A percentile compares a stretch with the other conserved stretches of the same genome.
phyloP scores from a whole-genome alignment of 2,888 invertebrate species.

The Lithophane socia region DNA sequence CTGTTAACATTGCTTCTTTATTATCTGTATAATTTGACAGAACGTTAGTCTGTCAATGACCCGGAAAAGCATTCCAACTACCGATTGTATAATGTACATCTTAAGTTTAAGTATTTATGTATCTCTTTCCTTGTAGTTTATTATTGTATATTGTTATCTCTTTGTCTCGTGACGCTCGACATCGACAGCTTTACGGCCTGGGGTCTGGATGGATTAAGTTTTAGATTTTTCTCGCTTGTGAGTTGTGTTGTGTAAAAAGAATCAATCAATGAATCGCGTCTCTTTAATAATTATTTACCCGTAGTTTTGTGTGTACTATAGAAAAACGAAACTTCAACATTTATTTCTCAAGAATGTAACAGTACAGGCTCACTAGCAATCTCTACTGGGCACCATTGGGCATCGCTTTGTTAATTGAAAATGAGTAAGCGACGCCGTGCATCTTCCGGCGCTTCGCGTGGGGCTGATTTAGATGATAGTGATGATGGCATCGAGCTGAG shows the following conservation, averaged over 20 bases:
- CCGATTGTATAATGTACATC: accelerated
- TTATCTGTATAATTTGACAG: too few relatives aligned
- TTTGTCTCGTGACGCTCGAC: background rate
- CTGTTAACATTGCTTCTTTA: too few relatives aligned
- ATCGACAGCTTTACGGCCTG: too few relatives aligned
- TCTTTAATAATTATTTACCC: background rate
- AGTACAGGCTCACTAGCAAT: background rate
- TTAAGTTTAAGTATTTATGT: background rate
- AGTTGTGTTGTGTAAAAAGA: background rate
- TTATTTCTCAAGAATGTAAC: conserved; percentile 45
- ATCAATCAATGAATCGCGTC: conserved; percentile 14
- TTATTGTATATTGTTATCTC: conserved; percentile 14
- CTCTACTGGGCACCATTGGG: background rate
- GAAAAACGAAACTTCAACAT: background rate
- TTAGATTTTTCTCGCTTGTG: background rate
- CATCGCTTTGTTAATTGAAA: conserved; percentile 31
- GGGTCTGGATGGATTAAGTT: too few relatives aligned
- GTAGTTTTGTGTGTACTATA: background rate
- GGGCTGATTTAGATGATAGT: conserved; percentile 92
- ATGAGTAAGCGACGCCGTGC: conserved; percentile 96
- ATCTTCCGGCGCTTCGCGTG: conserved; percentile 95
- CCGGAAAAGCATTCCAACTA: conserved; percentile 17
- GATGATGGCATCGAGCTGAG: conserved; percentile 91
- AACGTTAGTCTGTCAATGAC: conserved; percentile 11
- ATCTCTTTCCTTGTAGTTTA: conserved; percentile 8